Evolutionary conservation across 2,888 invertebrate species (phyloP).

Genomic region (Parnassius smintheus): DNA sequence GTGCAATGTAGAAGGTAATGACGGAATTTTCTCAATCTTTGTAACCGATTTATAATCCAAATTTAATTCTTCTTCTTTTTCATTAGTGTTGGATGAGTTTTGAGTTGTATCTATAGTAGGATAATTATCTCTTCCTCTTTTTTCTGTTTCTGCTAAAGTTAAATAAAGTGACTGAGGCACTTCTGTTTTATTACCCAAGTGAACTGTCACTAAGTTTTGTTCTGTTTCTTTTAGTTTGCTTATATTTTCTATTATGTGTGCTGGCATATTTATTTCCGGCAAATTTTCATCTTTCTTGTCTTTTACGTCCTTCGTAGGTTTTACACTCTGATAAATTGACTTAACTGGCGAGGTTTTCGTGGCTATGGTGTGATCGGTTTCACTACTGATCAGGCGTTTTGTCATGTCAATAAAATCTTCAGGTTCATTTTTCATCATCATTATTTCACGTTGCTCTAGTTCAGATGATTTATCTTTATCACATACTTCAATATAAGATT

Average conservation of each 20-base stretch:
- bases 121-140: too few species aligned
- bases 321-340: too few species aligned
- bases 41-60: background rate
- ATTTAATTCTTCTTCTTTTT: background rate
- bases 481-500: conserved; percentile 2
- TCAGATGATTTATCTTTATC: background rate
- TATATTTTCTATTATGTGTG: background rate
- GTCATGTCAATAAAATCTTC: conserved; percentile 23
- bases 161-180: background rate
- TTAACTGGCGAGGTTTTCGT: background rate
- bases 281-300: background rate
- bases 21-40: background rate
- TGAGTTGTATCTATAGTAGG: too few species aligned
- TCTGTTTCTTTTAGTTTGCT: conserved; percentile 2
- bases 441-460: background rate
- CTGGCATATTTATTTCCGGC: background rate
- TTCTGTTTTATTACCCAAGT: background rate
- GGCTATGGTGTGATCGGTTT: conserved; percentile 6
- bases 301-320: background rate
- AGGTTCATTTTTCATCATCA: background rate
- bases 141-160: background rate
- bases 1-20: background rate
- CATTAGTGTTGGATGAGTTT: too few species aligned
- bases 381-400: conserved; percentile 38
- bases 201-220: background rate